These are phyloP conservation scores for Coranthus polyacanthus DNA, from an alignment of 2,797 vertebrate species.

Conservation along the genomic window DNA sequence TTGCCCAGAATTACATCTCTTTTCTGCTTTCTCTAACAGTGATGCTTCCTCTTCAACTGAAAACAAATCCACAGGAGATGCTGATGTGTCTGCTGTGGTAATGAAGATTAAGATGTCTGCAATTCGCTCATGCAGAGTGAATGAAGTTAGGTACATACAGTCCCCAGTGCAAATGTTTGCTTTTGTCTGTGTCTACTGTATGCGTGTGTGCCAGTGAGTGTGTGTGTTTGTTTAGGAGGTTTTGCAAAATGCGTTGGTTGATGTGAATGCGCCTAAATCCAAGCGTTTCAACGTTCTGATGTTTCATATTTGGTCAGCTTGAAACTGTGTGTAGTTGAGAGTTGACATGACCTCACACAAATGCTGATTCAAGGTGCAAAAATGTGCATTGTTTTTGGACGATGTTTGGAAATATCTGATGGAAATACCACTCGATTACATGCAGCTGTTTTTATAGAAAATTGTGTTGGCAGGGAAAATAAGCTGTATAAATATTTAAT, in stretches of 20 bases:
- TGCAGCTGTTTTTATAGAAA: conserved; percentile 47
- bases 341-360: not conserved
- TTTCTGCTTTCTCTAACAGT: conserved; percentile 27
- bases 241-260: too few species aligned
- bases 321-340: too few species aligned
- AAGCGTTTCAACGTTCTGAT: too few species aligned
- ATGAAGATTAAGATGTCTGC: conserved; percentile 78
- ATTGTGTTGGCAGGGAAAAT: conserved; percentile 36
- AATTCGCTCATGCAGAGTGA: conserved; percentile 62
- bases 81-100: conserved; percentile 48
- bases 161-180: conserved; percentile 7
- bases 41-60: conserved; percentile 18
- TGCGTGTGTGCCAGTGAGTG: conserved; percentile 8
- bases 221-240: too few species aligned
- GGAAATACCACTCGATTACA: conserved; percentile 53
- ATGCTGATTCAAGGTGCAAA: conserved; percentile 5
- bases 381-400: not conserved
- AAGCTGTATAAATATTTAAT: conserved; percentile 64
- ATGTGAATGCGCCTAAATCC: too few species aligned
- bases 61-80: conserved; percentile 51
- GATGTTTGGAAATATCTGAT: conserved; percentile 13
- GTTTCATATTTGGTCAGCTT: too few species aligned
- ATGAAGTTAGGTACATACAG: conserved; percentile 39
- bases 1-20: conserved; percentile 9
- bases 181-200: conserved; percentile 1